Conservation (phyloP, 2,113 vertebrate genomes). For the Rhinoptilus africanus region DNA sequence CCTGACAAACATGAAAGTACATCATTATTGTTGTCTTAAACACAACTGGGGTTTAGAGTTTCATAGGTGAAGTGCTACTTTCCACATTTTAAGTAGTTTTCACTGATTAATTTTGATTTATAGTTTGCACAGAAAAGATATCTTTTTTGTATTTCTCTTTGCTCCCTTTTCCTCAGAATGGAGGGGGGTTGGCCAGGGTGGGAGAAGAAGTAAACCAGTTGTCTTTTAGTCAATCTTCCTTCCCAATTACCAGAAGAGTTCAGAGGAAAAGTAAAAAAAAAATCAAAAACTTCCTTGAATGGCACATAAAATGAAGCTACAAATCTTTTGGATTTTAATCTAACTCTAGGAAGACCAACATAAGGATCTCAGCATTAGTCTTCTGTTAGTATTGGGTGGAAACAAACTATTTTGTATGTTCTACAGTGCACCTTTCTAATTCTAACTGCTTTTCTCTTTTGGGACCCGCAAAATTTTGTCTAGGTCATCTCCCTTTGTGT, state of each 20-base stretch:
- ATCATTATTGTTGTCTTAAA: neutral
- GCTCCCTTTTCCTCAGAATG: neutral
- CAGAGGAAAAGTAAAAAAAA: neutral
- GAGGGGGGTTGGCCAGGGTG: rapidly evolving
- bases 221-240: neutral
- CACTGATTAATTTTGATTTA: neutral
- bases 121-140: neutral
- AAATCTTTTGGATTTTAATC: neutral
- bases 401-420: neutral
- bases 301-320: neutral
- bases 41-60: neutral
- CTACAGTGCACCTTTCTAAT: neutral
- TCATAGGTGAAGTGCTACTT: neutral
- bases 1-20: neutral
- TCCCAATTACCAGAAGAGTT: neutral
- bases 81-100: neutral
- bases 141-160: neutral
- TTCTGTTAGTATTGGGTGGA: neutral
- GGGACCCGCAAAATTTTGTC: neutral
- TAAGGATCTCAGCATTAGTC: neutral
- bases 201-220: neutral
- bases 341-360: neutral
- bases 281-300: neutral
- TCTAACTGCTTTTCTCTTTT: neutral
- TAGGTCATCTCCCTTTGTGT: neutral